Evolutionary conservation across 2,888 invertebrate species (phyloP), one percentile per base, ranked within the genome.

Genomic region (Serripes groenlandicus): DNA sequence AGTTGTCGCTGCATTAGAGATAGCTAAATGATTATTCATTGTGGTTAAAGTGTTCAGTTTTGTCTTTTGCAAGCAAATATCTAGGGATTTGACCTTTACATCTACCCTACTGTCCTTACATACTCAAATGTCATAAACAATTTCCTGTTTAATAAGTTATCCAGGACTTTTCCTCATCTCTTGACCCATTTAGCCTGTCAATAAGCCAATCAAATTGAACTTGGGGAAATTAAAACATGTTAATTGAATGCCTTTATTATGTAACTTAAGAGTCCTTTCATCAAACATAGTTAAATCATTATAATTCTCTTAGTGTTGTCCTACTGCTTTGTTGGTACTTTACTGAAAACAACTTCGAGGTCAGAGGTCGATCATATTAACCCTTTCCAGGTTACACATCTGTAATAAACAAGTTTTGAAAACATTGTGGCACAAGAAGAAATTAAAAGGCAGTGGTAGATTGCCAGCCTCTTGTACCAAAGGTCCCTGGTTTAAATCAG

Each of bases 171-270:
- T 23, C 21, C 35, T 35, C 35, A 23, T 66, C 66, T 66, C 66
- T 66, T 66, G 66, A 66, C 66, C 66, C 42, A 66, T 42, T 66
- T 66, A 66, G 66, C 21, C 42, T 42, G 66, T 66, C 42, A 66
- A 42, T n/a, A n/a, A 42, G 42, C 35, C 66, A 21, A 66, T 42
- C 66, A 66, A 21, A 66, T 28, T 66, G 66, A 42, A 66, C 66
- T 28, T 23, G 1, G 26, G 28, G 42, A 42, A 15, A 66, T 34
- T 11, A 15, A n/a, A n/a, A n/a, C n/a, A n/a, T n/a, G n/a, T n/a
- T n/a, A n/a, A n/a, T n/a, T n/a, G n/a, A n/a, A n/a, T n/a, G n/a
- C n/a, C n/a, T n/a, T n/a, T n/a, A n/a, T n/a, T n/a, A n/a, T n/a
- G n/a, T n/a, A n/a, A n/a, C n/a, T n/a, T n/a, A n/a, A n/a, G n/a